phyloP scores from a whole-genome alignment of 2,797 vertebrate genomes.

The Leptatherina wallacei region DNA sequence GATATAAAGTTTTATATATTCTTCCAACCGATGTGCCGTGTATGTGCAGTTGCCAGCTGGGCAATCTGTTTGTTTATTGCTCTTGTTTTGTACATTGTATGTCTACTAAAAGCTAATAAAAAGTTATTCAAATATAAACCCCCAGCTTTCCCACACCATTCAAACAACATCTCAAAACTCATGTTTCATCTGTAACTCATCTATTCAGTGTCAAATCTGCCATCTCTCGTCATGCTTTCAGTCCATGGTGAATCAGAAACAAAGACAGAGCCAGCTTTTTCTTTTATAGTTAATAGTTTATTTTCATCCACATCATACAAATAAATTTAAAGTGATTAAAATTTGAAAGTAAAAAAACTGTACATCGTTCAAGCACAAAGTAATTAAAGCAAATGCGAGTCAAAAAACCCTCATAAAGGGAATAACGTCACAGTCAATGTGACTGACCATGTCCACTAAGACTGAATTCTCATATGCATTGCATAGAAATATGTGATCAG shows the following conservation, averaged over 20 bases:
- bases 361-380: slow-evolving; percentile 20
- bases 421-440: slow-evolving; percentile 62
- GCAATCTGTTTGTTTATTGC: too few species aligned
- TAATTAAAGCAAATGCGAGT: slow-evolving; percentile 24
- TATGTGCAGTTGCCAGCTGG: too few species aligned
- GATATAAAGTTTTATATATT: neutral
- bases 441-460: slow-evolving; percentile 52
- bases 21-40: too few species aligned
- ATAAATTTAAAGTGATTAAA: slow-evolving; percentile 45
- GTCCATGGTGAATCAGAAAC: neutral
- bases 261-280: slow-evolving; percentile 5
- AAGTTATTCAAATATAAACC: too few species aligned
- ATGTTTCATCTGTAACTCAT: too few species aligned
- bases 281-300: slow-evolving; percentile 39
- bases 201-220: neutral
- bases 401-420: slow-evolving; percentile 69
- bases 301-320: slow-evolving; percentile 41
- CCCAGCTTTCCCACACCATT: neutral
- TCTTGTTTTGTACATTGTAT: too few species aligned
- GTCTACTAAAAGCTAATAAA: too few species aligned
- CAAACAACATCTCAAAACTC: neutral
- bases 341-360: slow-evolving; percentile 31
- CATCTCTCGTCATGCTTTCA: neutral
- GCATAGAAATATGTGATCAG: slow-evolving; percentile 56
- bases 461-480: slow-evolving; percentile 47